Evolutionary conservation across 2,797 vertebrate genomes (phyloP), one percentile per base, ranked within the genome.

Genomic region (Austrolebias charrua): DNA sequence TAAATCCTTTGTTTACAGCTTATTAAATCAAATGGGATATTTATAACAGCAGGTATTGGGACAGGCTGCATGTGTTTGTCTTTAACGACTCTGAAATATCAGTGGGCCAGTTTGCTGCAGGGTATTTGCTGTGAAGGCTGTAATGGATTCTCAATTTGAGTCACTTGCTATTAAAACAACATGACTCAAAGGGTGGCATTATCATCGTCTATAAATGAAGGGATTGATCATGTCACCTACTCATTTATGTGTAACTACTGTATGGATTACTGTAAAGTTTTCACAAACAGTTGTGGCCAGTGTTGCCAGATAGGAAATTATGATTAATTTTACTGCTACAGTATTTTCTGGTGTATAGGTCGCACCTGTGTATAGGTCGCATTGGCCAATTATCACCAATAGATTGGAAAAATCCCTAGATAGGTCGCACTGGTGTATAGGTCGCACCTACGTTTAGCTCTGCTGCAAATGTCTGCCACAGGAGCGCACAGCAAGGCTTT

Each of bases 1-100:
- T 86, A 67, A 86, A 85, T 87, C 13, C 69, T 82, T 81, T 84
- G 70, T 80, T 82, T 79, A 78, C 83, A 74, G 71, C 64, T 76
- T 58, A 63, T 79, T 77, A 63, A 72, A 79, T 79, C 58, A 75
- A 70, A 57, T 19, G 9, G 48, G 63, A 9, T 16, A 33, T 76
- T 67, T 65, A 52, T 45, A 51, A 53, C 55, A 62, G 64, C 51
- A 33, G 19, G 63, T 57, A 51, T 10, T 57, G 12, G 48, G 40
- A 58, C 20, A 38, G 55, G 24, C 14, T 20, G 24, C 5, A 10
- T 59, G 40, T 60, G 52, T 78, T 79, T 77, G 51, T 60, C 38
- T 73, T 63, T 55, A 44, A 63, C 67, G 66, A 73, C 29, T 55
- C 55, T 60, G 33, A 68, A 73, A 78, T 80, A 55, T 70, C 71